Evolutionary conservation across 1,140 invertebrate species (phyloP), one percentile per base, ranked within the genome.

Genomic region (Maniola jurtina): DNA sequence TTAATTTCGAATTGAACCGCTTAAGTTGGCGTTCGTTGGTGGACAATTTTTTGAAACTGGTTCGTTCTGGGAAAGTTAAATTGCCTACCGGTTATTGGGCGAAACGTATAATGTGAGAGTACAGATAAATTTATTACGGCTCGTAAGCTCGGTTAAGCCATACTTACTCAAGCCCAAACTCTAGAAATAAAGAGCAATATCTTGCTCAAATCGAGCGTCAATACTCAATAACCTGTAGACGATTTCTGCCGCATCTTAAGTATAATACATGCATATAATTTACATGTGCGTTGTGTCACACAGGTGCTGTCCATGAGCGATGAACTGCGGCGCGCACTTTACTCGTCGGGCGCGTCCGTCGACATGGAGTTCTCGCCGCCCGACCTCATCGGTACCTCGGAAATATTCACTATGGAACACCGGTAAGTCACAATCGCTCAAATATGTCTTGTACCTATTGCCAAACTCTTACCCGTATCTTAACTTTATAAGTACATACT

Each of bases 271-370:
- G 25, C 2, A 9, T 61, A 14, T 52, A 47, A 63, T 35, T 42
- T 16, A 38, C 35, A 38, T 8, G 10, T 65, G 16, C 34, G 8
- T 64, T 40, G 58, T 50, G 36, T 48, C 77, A 64, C 50, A 42
- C 87, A 97, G 96, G 95, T 96, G 81, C 91, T 97, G 93, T 96
- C 96, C 86, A 97, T 97, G 95, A 96, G 95, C 91, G 96, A 97
- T 92, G 96, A 97, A 91, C 92, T 97, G 71, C 94, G 96, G 63
- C 93, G 95, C 87, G 95, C 96, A 55, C 92, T 97, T 7, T 96
- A 97, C 89, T 94, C 95, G 50, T 95, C 94, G 70, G 94, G 94
- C 78, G 93, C 93, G 64, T 96, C 95, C 61, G 90, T 97, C 70
- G 96, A 98, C 88, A 92, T 96, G 79, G 97, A 98, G 73, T 92